These are phyloP conservation scores for Herpailurus yagouaroundi DNA, from an alignment of 2,113 vertebrate species.

Conservation along the genomic window DNA sequence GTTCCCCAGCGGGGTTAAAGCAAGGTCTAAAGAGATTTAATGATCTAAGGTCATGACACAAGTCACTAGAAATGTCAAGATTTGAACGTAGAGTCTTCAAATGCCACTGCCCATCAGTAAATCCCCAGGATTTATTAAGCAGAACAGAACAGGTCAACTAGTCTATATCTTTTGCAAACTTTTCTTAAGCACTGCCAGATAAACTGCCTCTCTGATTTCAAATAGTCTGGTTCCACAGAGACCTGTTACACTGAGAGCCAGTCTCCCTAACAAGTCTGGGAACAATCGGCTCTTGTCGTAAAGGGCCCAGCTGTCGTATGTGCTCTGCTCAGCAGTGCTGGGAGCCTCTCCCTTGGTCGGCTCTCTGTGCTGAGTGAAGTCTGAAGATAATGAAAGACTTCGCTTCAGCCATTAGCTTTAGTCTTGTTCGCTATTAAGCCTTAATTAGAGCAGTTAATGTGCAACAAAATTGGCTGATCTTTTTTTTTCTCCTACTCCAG, in stretches of 20 bases:
- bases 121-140: slow-evolving; percentile 58
- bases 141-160: slow-evolving; percentile 18
- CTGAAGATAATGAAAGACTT: slow-evolving; percentile 33
- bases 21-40: slow-evolving; percentile 33
- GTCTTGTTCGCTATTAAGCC: slow-evolving; percentile 19
- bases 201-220: slow-evolving; percentile 12
- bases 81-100: slow-evolving; percentile 66
- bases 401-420: neutral
- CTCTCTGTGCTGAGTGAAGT: neutral
- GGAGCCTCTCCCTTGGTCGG: neutral
- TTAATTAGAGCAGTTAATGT: slow-evolving; percentile 59
- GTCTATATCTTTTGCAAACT: slow-evolving; percentile 28
- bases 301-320: neutral
- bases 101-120: slow-evolving; percentile 67
- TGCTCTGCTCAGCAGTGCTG: neutral
- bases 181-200: neutral
- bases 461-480: neutral
- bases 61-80: slow-evolving; percentile 72
- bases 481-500: neutral
- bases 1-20: neutral
- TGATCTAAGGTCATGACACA: slow-evolving; percentile 50
- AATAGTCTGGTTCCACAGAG: neutral
- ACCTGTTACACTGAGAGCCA: neutral
- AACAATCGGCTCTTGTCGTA: neutral
- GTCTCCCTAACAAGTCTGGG: neutral